Conservation (phyloP, 2,888 invertebrate species). For the Nomada lathburiana region DNA sequence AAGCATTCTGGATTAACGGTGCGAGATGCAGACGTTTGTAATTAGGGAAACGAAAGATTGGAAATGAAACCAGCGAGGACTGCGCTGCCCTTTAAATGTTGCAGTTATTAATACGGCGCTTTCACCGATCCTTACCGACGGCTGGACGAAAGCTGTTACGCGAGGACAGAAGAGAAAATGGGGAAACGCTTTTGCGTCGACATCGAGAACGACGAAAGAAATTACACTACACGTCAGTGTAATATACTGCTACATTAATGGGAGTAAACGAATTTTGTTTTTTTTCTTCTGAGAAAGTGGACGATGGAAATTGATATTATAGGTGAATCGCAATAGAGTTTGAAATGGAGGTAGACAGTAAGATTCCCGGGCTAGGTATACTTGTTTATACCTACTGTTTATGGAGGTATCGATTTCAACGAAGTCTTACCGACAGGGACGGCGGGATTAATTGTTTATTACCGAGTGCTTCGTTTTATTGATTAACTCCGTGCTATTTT, state of each 20-base stretch:
- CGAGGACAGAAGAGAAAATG: neutral
- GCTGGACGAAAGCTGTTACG: neutral
- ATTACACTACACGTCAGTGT: too few species aligned
- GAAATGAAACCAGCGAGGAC: too few species aligned
- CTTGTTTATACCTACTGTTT: too few species aligned
- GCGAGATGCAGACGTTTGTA: neutral
- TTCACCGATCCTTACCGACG: constrained; percentile 4
- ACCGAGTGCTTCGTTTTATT: too few species aligned
- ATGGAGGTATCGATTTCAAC: neutral
- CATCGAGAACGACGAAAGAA: too few species aligned
- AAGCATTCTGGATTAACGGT: neutral
- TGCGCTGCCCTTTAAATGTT: constrained; percentile 26
- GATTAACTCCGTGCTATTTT: neutral
- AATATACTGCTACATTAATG: too few species aligned
- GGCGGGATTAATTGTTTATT: neutral
- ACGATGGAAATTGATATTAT: too few species aligned
- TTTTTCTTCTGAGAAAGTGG: too few species aligned
- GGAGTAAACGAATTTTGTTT: too few species aligned
- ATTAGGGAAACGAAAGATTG: neutral
- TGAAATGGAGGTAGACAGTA: too few species aligned
- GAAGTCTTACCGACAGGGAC: neutral
- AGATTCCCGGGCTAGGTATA: too few species aligned
- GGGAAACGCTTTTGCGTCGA: neutral
- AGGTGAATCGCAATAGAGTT: too few species aligned
- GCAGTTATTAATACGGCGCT: constrained; percentile 21